phyloP scores from a whole-genome alignment of 2,888 invertebrate genomes.

The Idaea biselata region DNA sequence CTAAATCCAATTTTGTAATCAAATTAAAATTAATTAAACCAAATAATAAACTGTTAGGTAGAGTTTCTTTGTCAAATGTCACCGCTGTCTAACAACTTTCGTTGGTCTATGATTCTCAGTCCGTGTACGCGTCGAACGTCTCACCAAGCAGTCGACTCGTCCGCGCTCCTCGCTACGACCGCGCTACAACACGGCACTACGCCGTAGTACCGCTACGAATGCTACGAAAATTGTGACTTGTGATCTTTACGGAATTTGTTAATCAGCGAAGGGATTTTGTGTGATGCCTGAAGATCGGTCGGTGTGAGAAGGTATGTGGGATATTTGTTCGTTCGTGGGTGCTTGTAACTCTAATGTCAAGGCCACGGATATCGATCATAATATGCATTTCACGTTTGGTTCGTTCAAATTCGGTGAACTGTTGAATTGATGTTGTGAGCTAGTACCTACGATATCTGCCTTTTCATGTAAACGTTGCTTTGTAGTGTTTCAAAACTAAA shows the following conservation, averaged over 20 bases:
- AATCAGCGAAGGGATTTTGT: conserved; percentile 45
- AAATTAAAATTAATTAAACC: no score
- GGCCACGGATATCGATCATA: conserved; percentile 73
- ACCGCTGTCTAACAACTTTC: conserved; percentile 18
- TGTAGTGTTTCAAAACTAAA: no score
- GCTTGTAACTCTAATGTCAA: conserved; percentile 67
- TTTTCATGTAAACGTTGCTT: no score
- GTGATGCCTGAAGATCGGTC: conserved; percentile 37
- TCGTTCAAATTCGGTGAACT: conserved; percentile 10
- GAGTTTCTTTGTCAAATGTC: neutral
- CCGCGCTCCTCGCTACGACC: conserved; percentile 66
- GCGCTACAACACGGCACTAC: conserved; percentile 25
- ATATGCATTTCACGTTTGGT: conserved; percentile 28
- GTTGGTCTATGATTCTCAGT: conserved; percentile 55
- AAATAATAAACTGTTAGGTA: no score
- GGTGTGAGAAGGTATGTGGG: conserved; percentile 59
- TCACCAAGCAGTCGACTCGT: conserved; percentile 63
- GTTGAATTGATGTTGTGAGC: neutral
- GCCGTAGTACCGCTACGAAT: conserved; percentile 35
- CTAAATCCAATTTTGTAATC: no score
- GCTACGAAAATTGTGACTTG: conserved; percentile 52
- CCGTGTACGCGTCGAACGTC: conserved; percentile 59
- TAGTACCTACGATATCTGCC: no score
- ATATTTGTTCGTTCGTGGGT: conserved; percentile 39
- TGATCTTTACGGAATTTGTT: conserved; percentile 43